Conservation (phyloP, 2,113 vertebrate species). For the Paraplagusia blochii region DNA sequence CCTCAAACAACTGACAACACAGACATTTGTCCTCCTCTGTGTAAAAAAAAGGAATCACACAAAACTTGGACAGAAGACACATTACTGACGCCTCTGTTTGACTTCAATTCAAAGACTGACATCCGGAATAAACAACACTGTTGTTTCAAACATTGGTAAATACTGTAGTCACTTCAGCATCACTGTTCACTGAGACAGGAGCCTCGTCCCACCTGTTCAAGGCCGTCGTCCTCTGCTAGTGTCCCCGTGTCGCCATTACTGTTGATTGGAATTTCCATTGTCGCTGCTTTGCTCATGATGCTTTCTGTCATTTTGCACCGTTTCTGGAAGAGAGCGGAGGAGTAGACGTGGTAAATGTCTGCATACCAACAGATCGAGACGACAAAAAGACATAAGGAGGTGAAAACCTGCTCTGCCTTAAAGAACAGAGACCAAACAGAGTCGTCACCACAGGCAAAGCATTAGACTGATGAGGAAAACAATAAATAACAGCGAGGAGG, state of each 20-base stretch:
- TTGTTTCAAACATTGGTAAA: not conserved
- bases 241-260: constrained; percentile 88
- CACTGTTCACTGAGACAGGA: not conserved
- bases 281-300: constrained; percentile 94
- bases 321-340: not conserved
- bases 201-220: constrained; percentile 86
- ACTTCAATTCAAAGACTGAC: not conserved
- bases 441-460: constrained; percentile 30
- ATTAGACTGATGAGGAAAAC: constrained; percentile 47
- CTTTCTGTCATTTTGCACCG: constrained; percentile 86
- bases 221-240: constrained; percentile 86
- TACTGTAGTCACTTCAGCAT: not conserved
- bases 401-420: constrained; percentile 5
- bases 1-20: constrained; percentile 7
- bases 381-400: not conserved
- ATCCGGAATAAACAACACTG: not conserved
- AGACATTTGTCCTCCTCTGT: not conserved
- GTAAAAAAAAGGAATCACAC: not conserved
- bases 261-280: constrained; percentile 97
- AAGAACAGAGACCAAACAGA: constrained; percentile 33
- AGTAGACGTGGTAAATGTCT: not conserved
- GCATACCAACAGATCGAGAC: not conserved
- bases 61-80: not conserved
- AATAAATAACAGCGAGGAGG: constrained; percentile 19
- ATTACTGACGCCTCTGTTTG: not conserved